phyloP scores from a whole-genome alignment of 2,797 vertebrate species.

The Sciaenops ocellatus region DNA sequence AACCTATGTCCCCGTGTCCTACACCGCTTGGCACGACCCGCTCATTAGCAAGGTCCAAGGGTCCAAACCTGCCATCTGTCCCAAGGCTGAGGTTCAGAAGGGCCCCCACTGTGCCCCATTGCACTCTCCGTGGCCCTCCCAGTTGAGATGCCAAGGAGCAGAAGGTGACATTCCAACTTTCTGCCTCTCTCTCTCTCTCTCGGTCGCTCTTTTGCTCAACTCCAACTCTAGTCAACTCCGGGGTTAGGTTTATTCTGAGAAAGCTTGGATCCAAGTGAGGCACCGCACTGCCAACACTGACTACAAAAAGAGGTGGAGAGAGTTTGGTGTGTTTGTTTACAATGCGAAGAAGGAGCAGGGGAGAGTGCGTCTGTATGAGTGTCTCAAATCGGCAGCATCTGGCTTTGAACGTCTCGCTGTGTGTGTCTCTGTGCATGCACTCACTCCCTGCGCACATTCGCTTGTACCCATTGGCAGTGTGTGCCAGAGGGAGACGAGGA shows the following conservation, averaged over 20 bases:
- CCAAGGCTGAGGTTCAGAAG: constrained; percentile 66
- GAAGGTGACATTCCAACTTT: constrained; percentile 82
- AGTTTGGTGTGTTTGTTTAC: constrained; percentile 65
- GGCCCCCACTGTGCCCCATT: constrained; percentile 53
- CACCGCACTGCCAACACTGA: constrained; percentile 17
- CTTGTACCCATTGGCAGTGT: constrained; percentile 50
- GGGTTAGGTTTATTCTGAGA: constrained; percentile 56
- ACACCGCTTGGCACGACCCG: constrained; percentile 73
- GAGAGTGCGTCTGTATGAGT: constrained; percentile 47
- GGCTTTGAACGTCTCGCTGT: constrained; percentile 66
- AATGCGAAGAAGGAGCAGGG: constrained; percentile 55
- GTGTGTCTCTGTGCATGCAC: constrained; percentile 32
- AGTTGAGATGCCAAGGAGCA: constrained; percentile 56
- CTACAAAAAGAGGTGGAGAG: constrained; percentile 53
- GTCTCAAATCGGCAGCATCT: constrained; percentile 58
- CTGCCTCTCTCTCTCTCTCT: constrained; percentile 7
- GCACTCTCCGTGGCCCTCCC: constrained; percentile 48
- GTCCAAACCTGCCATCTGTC: constrained; percentile 80
- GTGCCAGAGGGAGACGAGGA: constrained; percentile 36
- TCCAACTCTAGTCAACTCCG: constrained; percentile 45
- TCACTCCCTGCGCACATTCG: constrained; percentile 38
- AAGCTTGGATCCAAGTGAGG: constrained; percentile 40
- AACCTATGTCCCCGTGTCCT: constrained; percentile 71
- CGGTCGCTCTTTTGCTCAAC: background rate
- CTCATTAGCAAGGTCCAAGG: constrained; percentile 77